A percentile compares a stretch with the other conserved stretches of the same genome.
phyloP scores from a whole-genome alignment of 2,888 invertebrate species.

The Clepsis dumicolana region DNA sequence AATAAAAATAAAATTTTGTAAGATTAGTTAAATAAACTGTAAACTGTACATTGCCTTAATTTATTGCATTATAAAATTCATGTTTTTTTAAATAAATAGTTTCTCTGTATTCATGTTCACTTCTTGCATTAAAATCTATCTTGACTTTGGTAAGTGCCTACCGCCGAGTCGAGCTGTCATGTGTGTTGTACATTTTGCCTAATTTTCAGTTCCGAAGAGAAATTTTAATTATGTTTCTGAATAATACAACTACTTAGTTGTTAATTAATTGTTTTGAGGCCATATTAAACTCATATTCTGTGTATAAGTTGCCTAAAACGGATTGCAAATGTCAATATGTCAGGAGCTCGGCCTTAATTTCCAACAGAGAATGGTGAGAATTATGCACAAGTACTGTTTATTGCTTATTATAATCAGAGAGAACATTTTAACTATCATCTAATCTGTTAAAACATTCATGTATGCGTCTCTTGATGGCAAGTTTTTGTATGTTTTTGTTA shows the following conservation, averaged over 20 bases:
- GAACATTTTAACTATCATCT: constrained; percentile 16
- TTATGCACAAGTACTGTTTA: constrained; percentile 58
- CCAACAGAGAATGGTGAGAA: constrained; percentile 85
- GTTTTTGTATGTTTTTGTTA: constrained; percentile 11
- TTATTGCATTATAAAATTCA: too few relatives aligned
- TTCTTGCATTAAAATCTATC: constrained; percentile 20
- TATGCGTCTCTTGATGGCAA: not conserved
- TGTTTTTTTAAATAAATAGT: too few relatives aligned
- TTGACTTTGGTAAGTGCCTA: constrained; percentile 46
- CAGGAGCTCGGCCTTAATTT: constrained; percentile 86
- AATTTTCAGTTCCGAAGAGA: constrained; percentile 57
- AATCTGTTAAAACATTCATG: constrained; percentile 1
- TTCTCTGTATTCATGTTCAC: not conserved
- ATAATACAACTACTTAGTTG: constrained; percentile 58
- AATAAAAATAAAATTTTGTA: too few relatives aligned
- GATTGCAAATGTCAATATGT: constrained; percentile 87
- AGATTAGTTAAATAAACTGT: too few relatives aligned
- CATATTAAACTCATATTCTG: constrained; percentile 63
- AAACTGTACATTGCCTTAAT: too few relatives aligned
- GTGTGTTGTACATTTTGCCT: constrained; percentile 70
- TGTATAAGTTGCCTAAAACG: constrained; percentile 71
- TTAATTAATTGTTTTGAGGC: constrained; percentile 57
- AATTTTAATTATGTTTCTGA: constrained; percentile 69
- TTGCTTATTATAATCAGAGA: constrained; percentile 49
- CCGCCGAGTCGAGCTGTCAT: constrained; percentile 54